Evolutionary conservation across 2,797 vertebrate species (phyloP).

Genomic region (Linurgus olivaceus): DNA sequence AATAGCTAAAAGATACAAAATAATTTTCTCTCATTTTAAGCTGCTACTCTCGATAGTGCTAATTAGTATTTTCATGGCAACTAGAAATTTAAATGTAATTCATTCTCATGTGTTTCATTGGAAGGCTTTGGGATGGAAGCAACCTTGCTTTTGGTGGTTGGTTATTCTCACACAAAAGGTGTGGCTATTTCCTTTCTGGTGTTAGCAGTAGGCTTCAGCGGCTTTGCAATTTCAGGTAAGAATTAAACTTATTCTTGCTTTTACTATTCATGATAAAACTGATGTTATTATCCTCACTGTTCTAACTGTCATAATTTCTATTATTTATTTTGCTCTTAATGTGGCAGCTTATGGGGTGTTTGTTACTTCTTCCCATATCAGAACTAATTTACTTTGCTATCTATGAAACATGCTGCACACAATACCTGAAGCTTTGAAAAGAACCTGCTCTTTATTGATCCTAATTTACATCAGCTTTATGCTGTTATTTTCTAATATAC

Average conservation of each 20-base stretch:
- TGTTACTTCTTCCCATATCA: background rate
- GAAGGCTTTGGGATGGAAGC: slow-evolving; percentile 99
- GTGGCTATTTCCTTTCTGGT: slow-evolving; percentile 95
- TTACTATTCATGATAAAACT: background rate
- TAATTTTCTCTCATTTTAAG: background rate
- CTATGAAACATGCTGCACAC: background rate
- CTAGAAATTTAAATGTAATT: background rate
- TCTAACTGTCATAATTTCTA: background rate
- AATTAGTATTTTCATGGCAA: background rate
- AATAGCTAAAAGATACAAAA: background rate
- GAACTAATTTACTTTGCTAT: background rate
- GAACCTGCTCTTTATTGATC: background rate
- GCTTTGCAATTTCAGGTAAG: slow-evolving; percentile 98
- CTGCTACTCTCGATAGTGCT: background rate
- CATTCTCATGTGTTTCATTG: slow-evolving; percentile 11
- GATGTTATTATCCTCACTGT: background rate
- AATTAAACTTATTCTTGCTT: background rate
- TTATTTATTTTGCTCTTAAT: background rate
- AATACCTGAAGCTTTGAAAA: background rate
- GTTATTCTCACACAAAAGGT: slow-evolving; percentile 92
- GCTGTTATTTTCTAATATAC: background rate
- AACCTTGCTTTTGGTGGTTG: slow-evolving; percentile 94
- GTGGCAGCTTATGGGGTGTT: background rate
- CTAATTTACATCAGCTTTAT: background rate
- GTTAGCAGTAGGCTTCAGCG: slow-evolving; percentile 95